A percentile compares a stretch with the other conserved stretches of the same genome.
These are phyloP conservation scores for Sebastes nivosus DNA, from an alignment of 2,797 vertebrate species.

Conservation along the genomic window DNA sequence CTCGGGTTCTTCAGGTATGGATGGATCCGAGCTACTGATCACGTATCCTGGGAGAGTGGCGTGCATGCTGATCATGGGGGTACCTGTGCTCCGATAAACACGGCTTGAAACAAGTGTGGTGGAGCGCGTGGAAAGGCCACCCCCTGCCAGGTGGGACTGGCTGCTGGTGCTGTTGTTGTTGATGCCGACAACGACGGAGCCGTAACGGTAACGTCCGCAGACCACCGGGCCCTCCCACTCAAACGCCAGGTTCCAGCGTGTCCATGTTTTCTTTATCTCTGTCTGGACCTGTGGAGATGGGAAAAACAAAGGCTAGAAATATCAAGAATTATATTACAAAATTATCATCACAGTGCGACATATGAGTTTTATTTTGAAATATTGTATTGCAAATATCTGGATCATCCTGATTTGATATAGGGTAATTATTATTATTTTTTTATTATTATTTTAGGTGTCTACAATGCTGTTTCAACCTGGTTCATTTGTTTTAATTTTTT, in stretches of 20 bases:
- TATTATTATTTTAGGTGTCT: neutral
- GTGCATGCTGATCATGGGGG: constrained; percentile 56
- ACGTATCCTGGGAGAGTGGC: constrained; percentile 87
- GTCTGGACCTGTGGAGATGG: constrained; percentile 84
- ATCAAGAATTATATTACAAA: neutral
- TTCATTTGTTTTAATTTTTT: neutral
- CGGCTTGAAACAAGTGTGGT: constrained; percentile 77
- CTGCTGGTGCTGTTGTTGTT: constrained; percentile 87
- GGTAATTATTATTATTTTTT: neutral
- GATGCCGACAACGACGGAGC: constrained; percentile 84
- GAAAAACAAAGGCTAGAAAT: fast-evolving
- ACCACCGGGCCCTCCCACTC: constrained; percentile 85
- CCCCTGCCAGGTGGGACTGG: constrained; percentile 82
- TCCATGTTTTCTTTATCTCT: constrained; percentile 91
- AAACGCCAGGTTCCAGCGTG: constrained; percentile 85
- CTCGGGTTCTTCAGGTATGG: constrained; percentile 73
- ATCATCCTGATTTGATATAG: neutral
- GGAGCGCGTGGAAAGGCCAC: constrained; percentile 67
- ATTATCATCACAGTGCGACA: too few relatives aligned
- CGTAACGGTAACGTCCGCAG: constrained; percentile 82
- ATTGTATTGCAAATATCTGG: too few relatives aligned
- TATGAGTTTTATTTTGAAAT: neutral
- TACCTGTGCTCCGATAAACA: constrained; percentile 36
- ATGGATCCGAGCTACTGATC: constrained; percentile 85
- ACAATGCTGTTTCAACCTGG: neutral